phyloP scores from a whole-genome alignment of 2,888 invertebrate species.

The Phlogophora meticulosa region DNA sequence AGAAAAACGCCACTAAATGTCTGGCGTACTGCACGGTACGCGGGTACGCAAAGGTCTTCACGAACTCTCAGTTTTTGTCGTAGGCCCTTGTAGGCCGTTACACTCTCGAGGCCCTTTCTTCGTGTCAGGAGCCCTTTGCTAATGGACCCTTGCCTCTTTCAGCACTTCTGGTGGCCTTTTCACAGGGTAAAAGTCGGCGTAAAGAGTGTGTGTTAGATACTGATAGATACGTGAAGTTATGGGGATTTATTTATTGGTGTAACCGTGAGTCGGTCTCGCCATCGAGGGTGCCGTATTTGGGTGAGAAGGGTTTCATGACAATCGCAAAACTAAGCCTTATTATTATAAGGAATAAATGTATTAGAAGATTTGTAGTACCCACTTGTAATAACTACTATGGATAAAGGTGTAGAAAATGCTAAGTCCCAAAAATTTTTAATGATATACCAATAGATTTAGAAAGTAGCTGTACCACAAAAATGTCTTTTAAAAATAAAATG shows the following conservation, averaged over 20 bases:
- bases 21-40: slow-evolving; percentile 2
- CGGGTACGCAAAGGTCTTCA: slow-evolving; percentile 47
- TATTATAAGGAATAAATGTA: too few species aligned
- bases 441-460: too few species aligned
- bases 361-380: too few species aligned
- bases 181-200: slow-evolving; percentile 50
- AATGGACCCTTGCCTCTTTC: slow-evolving; percentile 77
- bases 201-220: slow-evolving; percentile 47
- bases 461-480: too few species aligned
- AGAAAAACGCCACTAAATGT: slow-evolving; percentile 56
- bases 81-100: slow-evolving; percentile 62
- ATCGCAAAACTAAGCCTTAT: too few species aligned
- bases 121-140: slow-evolving; percentile 77
- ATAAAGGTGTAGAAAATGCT: too few species aligned
- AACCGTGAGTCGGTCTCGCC: too few species aligned
- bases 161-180: slow-evolving; percentile 72
- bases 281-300: too few species aligned
- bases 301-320: too few species aligned
- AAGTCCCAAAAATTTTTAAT: too few species aligned
- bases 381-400: too few species aligned
- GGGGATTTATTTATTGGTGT: neutral
- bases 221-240: slow-evolving; percentile 13
- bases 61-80: slow-evolving; percentile 59
- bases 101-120: slow-evolving; percentile 74
- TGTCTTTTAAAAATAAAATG: too few species aligned